These are phyloP conservation scores for Thomomys bottae DNA, from an alignment of 2,113 vertebrate genomes.

Conservation along the genomic window DNA sequence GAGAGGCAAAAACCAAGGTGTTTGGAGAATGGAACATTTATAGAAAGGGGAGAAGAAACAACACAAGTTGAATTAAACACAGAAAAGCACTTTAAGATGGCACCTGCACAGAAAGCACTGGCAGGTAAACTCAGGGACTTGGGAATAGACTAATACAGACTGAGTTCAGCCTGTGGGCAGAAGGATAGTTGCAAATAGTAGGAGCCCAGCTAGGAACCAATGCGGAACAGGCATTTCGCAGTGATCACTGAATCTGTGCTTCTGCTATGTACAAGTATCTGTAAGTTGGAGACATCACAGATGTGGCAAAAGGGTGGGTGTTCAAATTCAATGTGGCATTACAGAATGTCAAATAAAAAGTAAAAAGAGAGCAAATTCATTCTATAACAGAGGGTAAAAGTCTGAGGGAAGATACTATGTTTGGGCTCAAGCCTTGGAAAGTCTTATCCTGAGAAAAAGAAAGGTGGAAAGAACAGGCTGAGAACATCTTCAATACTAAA, in stretches of 20 bases:
- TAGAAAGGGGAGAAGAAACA: background rate
- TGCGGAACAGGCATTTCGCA: background rate
- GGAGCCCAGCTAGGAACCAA: background rate
- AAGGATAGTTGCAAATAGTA: background rate
- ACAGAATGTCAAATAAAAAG: background rate
- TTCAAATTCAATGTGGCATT: background rate
- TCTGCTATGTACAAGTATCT: background rate
- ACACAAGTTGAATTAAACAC: background rate
- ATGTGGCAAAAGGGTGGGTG: background rate
- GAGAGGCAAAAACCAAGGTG: background rate
- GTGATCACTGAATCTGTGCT: background rate
- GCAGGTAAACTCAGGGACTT: background rate
- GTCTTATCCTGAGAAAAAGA: background rate
- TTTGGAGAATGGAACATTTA: background rate
- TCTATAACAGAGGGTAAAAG: background rate
- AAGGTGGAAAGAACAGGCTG: background rate
- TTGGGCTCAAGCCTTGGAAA: background rate
- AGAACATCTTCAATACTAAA: background rate
- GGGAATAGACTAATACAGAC: background rate
- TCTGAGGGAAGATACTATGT: background rate
- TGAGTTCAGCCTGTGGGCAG: background rate
- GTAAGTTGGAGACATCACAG: background rate
- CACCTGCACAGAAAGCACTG: background rate
- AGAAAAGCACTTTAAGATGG: background rate
- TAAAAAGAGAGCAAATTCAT: background rate